A percentile compares a stretch with the other conserved stretches of the same genome.
phyloP scores from a whole-genome alignment of 2,888 invertebrate species.

The Lasioglossum pauxillum region DNA sequence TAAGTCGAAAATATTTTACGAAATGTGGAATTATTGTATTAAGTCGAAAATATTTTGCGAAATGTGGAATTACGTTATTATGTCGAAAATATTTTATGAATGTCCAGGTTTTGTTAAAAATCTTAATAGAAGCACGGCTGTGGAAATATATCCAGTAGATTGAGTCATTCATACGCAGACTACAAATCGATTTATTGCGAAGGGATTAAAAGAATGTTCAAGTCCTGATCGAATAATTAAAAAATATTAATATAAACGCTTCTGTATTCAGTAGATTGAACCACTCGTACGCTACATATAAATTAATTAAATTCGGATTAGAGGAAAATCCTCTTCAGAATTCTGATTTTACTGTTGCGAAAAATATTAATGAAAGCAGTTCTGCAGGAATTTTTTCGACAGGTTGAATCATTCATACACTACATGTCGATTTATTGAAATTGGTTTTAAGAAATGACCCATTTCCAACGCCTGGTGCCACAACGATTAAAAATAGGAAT shows the following conservation, averaged over 20 bases:
- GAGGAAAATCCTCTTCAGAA: neutral
- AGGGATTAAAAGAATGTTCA: neutral
- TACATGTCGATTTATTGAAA: neutral
- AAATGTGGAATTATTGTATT: no score
- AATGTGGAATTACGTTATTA: no score
- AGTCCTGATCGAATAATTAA: neutral
- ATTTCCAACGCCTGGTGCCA: neutral
- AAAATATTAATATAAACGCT: neutral
- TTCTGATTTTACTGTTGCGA: neutral
- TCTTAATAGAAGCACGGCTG: neutral
- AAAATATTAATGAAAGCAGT: neutral
- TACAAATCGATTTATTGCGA: neutral
- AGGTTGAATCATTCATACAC: neutral
- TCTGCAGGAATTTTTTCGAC: neutral
- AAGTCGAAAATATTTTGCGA: no score
- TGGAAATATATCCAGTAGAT: neutral
- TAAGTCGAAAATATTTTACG: neutral
- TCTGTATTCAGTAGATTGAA: neutral
- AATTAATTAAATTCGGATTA: neutral
- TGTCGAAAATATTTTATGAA: neutral
- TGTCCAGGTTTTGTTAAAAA: neutral
- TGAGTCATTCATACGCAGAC: neutral
- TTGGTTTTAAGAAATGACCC: neutral
- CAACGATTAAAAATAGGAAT: neutral
- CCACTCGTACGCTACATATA: neutral